Evolutionary conservation across 2,888 invertebrate species (phyloP), one percentile per base, ranked within the genome.

Genomic region (Scotopteryx bipunctaria): DNA sequence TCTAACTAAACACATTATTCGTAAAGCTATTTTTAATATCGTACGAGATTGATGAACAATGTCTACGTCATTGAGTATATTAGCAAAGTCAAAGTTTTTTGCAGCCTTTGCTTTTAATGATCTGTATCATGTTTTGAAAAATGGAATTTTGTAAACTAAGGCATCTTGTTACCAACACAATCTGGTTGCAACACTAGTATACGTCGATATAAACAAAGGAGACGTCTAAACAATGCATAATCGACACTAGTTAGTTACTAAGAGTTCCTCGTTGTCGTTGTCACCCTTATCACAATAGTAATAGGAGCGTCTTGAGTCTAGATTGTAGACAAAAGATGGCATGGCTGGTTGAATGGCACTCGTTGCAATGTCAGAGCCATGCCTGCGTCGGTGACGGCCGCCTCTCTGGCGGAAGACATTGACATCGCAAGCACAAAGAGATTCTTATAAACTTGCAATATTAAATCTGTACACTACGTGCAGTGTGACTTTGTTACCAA

Each of bases 1-100:
- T 65, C 63, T 49, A 62, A 69, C 67, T 67, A 73, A 70, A 73
- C 67, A 70, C 70, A 73, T 75, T 69, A 68, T 72, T 72, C 71
- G 67, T 61, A 58, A 38, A 53, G 33, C 45, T 48, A 48, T 49
- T 54, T 53, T 41, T 54, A 44, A 48, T 44, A 36, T 15, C 32
- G 9, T 33, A 23, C 47, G 60, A 55, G 56, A 59, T 62, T 62
- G 58, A 54, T 59, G 66, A 63, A 58, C 56, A 60, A 27, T 47
- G 49, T 57, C 63, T 61, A 53, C 56, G 38, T 47, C 40, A 40
- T 17, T 33, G 2, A 9, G 25, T 44, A 32, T 37, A 36, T 16
- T 13, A 32, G 31, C 32, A 1, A 19, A 32, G 9, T 9, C 14
- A 15, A 15, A 23, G 6, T 3, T 21, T 16, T 31, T 14, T 25